Evolutionary conservation across 2,797 vertebrate genomes (phyloP), one percentile per base, ranked within the genome.

Genomic region (Lycodopsis pacificus): DNA sequence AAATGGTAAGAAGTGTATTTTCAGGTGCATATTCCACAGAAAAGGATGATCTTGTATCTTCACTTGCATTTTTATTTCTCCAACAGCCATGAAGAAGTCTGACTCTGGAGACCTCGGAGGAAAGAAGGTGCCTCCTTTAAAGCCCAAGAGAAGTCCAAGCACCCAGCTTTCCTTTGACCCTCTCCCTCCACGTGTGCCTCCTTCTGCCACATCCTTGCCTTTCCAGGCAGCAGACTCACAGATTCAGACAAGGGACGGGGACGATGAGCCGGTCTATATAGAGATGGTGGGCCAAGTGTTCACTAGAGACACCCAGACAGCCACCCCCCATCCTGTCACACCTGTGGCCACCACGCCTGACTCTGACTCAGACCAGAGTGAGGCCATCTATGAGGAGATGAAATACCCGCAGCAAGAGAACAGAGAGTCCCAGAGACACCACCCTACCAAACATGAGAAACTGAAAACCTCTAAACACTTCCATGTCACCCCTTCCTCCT

Each of bases 301-400:
- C 93, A 96, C 93, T 69, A 92, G 93, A 90, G 96, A 95, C 65
- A 94, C 85, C 82, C 94, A 91, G 88, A 94, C 88, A 7, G 86
- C 94, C 83, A 94, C 94, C 20, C 91, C 94, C 49, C 87, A 95
- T 82, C 93, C 95, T 1, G 93, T 92, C 81, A 95, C 95, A 4
- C 91, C 92, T 0, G 95, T 94, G 36, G 91, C 94, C 85, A 90
- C 94, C 57, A 96, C 95, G 1, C 94, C 95, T 0, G 97, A 97
- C 77, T 97, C 96, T 0, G 97, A 98, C 91, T 97, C 97, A 0
- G 97, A 97, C 77, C 97, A 97, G 91, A 96, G 96, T 1, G 97
- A 98, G 92, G 97, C 97, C 63, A 98, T 98, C 71, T 98, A 98
- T 2, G 97, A 98, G 88, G 97, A 98, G 92, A 98, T 98, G 97